A percentile compares a stretch with the other conserved stretches of the same genome.
phyloP scores from a whole-genome alignment of 2,888 invertebrate genomes.

The Calameuta filiformis region DNA sequence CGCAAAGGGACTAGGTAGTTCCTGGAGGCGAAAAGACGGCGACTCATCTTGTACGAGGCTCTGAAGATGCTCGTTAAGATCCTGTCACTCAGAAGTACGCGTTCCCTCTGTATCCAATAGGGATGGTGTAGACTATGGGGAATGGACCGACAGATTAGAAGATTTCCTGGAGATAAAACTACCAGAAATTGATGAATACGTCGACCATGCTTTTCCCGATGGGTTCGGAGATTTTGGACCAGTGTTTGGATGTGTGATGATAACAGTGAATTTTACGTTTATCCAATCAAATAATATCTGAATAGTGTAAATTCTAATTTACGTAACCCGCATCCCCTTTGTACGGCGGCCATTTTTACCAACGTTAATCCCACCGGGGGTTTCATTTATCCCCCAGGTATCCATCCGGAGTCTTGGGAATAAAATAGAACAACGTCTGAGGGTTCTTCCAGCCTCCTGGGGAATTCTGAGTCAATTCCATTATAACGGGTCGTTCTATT shows the following conservation, averaged over 20 bases:
- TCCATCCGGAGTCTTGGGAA: neutral
- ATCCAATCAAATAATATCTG: too few species aligned
- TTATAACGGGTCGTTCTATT: conserved; percentile 36
- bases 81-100: conserved; percentile 54
- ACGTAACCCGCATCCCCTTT: neutral
- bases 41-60: conserved; percentile 40
- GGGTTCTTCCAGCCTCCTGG: conserved; percentile 1
- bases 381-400: conserved; percentile 12
- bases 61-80: conserved; percentile 63
- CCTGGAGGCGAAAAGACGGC: conserved; percentile 23
- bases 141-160: conserved; percentile 42
- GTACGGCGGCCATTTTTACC: neutral
- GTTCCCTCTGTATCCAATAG: conserved; percentile 6
- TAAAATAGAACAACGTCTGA: neutral
- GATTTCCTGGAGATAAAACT: conserved; percentile 46
- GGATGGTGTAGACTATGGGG: neutral
- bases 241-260: conserved; percentile 6
- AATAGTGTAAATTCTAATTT: neutral
- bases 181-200: conserved; percentile 45
- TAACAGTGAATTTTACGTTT: conserved; percentile 5
- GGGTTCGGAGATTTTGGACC: conserved; percentile 14
- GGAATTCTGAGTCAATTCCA: conserved; percentile 39
- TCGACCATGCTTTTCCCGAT: neutral
- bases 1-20: conserved; percentile 20
- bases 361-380: conserved; percentile 16